Evolutionary conservation across 2,797 vertebrate species (phyloP).

Genomic region (Alectoris magna): DNA sequence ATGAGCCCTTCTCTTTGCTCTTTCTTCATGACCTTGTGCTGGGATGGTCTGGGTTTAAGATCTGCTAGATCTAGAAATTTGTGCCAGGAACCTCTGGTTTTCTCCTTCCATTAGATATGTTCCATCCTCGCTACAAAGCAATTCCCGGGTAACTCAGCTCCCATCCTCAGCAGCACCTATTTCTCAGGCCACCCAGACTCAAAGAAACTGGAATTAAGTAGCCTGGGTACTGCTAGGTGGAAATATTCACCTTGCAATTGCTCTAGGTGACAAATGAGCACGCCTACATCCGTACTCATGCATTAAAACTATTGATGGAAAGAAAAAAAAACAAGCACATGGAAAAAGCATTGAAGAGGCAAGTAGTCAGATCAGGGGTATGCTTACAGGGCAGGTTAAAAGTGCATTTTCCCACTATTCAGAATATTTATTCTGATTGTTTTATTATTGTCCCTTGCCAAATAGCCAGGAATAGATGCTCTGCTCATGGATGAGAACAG

Average conservation of each 20-base stretch:
- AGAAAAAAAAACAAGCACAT: not conserved
- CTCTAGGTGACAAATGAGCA: not conserved
- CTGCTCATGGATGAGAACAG: not conserved
- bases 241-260: not conserved
- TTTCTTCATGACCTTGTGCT: not conserved
- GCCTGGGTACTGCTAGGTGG: rapidly evolving
- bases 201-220: not conserved
- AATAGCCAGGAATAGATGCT: not conserved
- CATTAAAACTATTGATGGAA: not conserved
- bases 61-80: not conserved
- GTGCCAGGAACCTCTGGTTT: not conserved
- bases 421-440: constrained; percentile 17
- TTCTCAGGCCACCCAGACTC: not conserved
- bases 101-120: not conserved
- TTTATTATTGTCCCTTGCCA: not conserved
- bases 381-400: not conserved
- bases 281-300: not conserved
- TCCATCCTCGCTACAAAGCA: not conserved
- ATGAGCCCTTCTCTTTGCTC: not conserved
- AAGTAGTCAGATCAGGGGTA: constrained; percentile 3
- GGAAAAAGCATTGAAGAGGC: not conserved
- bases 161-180: not conserved
- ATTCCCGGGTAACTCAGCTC: not conserved
- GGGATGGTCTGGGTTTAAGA: not conserved
- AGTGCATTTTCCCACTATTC: constrained; percentile 44